Evolutionary conservation across 2,113 vertebrate species (phyloP), one percentile per base, ranked within the genome.

Genomic region (Odontesthes bonariensis): DNA sequence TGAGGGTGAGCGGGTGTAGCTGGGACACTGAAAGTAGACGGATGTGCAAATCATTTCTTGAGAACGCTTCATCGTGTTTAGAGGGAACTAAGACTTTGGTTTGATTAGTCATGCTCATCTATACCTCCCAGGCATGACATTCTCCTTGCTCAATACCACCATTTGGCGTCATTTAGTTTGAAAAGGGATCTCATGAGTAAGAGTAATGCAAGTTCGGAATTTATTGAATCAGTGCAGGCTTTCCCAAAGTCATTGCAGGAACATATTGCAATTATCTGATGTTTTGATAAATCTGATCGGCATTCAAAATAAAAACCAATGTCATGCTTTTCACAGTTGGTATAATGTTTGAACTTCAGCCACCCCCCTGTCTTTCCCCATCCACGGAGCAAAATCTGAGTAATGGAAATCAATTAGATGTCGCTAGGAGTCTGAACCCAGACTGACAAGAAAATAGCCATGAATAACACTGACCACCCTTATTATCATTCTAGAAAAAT

Each of bases 391-490:
- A 75, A 61, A 79, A 84, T 76, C 73, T 82, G 83, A 83, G 83
- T 81, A 81, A 89, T 90, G 63, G 85, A 89, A 88, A 89, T 90
- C 88, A 86, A 77, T 77, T 88, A 54, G 73, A 91, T 86, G 82
- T 90, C 89, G 88, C 74, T 61, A 74, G 84, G 77, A 86, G 85
- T 69, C 73, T 67, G 73, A 76, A 83, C 82, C 66, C 58, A 72
- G 85, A 88, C 84, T 93, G 94, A 93, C 92, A 93, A 79, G 91
- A 91, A 93, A 94, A 94, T 92, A 69, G 86, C 86, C 84, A 73
- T 69, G 89, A 92, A 93, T 85, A 94, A 93, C 86, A 92, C 3
- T 84, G 88, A 91, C 90, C 89, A 87, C 86, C 82, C 86, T 87
- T 55, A 91, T 93, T 91, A 90, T 84, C 82, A 71, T 64, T 76